A percentile compares a stretch with the other conserved stretches of the same genome.
phyloP scores from a whole-genome alignment of 2,888 invertebrate genomes.

The Theodoxus fluviatilis region DNA sequence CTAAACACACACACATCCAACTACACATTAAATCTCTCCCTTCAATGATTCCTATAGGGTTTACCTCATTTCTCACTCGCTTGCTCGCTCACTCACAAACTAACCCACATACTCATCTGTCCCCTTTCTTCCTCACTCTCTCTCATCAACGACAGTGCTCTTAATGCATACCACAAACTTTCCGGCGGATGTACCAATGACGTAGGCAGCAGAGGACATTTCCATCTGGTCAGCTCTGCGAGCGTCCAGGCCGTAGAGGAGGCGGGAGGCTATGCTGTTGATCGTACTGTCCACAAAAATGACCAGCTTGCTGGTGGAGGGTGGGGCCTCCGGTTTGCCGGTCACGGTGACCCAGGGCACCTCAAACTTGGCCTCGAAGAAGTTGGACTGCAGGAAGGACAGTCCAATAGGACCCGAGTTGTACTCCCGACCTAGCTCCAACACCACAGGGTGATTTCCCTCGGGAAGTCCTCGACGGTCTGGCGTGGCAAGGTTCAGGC shows the following conservation, averaged over 20 bases:
- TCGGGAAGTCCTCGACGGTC: not conserved
- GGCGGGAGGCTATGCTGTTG: not conserved
- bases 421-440: slow-evolving; percentile 3
- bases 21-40: too few relatives aligned
- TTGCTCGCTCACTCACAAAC: too few relatives aligned
- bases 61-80: too few relatives aligned
- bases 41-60: too few relatives aligned
- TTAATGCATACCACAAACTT: too few relatives aligned
- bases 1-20: too few relatives aligned
- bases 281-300: slow-evolving; percentile 5
- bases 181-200: too few relatives aligned
- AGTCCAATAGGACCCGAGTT: slow-evolving; percentile 1
- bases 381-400: slow-evolving; percentile 18
- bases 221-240: too few relatives aligned
- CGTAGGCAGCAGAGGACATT: too few relatives aligned
- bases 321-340: not conserved
- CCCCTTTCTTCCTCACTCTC: too few relatives aligned
- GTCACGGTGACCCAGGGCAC: not conserved
- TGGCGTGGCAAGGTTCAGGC: not conserved
- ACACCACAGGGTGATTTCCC: not conserved
- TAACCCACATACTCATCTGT: too few relatives aligned
- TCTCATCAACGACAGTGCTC: too few relatives aligned
- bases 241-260: not conserved
- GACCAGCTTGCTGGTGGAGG: not conserved
- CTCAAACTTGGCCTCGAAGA: slow-evolving; percentile 12